Base-by-base conservation (phyloP, 2,113 vertebrate genomes). In the Podiceps cristatus region DNA sequence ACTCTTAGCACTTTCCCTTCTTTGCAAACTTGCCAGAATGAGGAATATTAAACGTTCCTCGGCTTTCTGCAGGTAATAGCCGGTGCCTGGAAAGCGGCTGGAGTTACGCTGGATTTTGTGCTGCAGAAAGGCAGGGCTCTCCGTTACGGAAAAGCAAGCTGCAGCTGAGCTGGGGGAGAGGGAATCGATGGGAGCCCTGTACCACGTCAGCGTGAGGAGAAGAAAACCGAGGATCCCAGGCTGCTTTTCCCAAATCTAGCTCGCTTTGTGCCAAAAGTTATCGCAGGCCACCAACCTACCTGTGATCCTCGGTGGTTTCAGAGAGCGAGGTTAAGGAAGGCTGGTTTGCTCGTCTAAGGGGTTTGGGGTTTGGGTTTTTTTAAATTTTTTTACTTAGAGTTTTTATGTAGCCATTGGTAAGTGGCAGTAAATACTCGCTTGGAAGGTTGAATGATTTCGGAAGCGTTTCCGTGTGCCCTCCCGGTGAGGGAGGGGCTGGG, bases 381-480 rank as follows among this genome's bases (percentile, higher is more conserved):
- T 37, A 37, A 37, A 37, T 5, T 33, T 42, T 66, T 84, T 71
- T 1, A 31, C 23, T 35, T 60, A 18, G 13, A 37, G 31, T 53
- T 71, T 60, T 71, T 63, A 12, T 29, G 42, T 67, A 50, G 56
- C 56, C 23, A 2, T 44, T 33, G 22, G 17, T 59, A 86, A 80
- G 59, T 4, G 31, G 47, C 69, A 42, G 45, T 66, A 25, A 90
- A 59, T 50, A n/a, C 23, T 90, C 42, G 27, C 56, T 90, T 60
- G 42, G 42, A 67, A 85, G 31, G 29, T 2, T 18, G 60, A 74
- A 33, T 53, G 29, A 53, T 62, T 86, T 78, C 68, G 31, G 50
- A 58, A 74, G 45, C 6, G 5, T 52, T 88, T 58, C 42, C 3
- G 1, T 2, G 10, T 11, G 25, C 0, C 0, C 22, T 69, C 12